Percentiles rank a stretch among this genome's conserved stretches.
These are phyloP conservation scores for Equus przewalskii DNA, from an alignment of 2,113 vertebrate species.

Conservation along the genomic window DNA sequence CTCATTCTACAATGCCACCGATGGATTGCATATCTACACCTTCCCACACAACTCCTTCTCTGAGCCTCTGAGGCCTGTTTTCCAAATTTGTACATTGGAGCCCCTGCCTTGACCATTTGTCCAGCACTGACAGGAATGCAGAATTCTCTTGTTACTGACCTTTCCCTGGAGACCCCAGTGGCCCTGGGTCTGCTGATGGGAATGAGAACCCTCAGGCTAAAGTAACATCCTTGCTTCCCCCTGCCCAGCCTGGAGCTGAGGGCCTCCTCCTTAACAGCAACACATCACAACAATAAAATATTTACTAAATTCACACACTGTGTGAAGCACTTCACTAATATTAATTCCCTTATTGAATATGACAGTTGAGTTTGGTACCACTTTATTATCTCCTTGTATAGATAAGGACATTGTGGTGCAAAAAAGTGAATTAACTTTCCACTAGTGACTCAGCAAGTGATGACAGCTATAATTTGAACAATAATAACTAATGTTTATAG, in stretches of 20 bases:
- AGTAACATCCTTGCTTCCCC: accelerated
- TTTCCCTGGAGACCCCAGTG: neutral
- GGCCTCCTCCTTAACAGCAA: neutral
- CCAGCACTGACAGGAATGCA: accelerated
- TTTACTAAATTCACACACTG: too few species aligned
- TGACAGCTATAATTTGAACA: neutral
- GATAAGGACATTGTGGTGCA: neutral
- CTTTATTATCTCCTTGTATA: neutral
- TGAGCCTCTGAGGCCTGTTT: neutral
- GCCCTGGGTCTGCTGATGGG: neutral
- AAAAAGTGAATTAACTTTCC: neutral
- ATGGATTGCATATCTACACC: neutral
- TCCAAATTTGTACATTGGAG: neutral
- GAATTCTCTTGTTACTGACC: accelerated
- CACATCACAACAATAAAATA: neutral
- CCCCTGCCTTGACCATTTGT: neutral
- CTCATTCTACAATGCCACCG: neutral
- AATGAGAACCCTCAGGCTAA: neutral
- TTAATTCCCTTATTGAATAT: neutral
- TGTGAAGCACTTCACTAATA: neutral
- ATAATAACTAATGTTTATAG: too few species aligned
- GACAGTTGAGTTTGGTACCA: neutral
- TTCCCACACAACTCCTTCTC: neutral
- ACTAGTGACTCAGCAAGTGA: neutral
- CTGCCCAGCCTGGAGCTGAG: neutral